Conservation (phyloP, 2,797 vertebrate genomes). For the Poecilia wingei region DNA sequence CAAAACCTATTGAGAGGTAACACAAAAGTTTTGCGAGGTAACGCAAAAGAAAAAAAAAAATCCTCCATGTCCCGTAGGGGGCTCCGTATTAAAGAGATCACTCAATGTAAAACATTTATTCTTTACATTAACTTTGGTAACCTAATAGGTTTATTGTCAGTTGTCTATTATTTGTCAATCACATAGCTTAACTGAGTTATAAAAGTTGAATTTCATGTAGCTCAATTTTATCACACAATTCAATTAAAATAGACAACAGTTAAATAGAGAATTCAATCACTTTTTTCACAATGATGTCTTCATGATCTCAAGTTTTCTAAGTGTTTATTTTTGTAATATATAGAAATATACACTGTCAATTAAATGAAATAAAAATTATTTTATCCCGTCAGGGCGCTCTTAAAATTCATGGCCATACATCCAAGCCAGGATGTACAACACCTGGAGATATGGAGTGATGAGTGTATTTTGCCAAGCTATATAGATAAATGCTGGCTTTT, state of each 20-base stretch:
- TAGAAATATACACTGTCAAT: background rate
- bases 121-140: background rate
- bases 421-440: conserved; percentile 17
- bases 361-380: background rate
- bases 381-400: background rate
- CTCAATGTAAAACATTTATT: background rate
- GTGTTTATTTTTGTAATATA: background rate
- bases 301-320: background rate
- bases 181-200: background rate
- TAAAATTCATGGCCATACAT: background rate
- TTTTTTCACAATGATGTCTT: background rate
- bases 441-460: conserved; percentile 65
- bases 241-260: background rate
- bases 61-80: no score
- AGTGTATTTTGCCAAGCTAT: conserved; percentile 73
- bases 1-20: no score
- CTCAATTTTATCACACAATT: background rate
- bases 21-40: no score
- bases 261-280: background rate
- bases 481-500: conserved; percentile 85
- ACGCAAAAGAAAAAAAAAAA: no score
- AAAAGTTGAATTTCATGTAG: background rate
- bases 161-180: no score
- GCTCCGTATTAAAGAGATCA: background rate
- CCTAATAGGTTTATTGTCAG: background rate